Base-by-base conservation (phyloP, 2,113 vertebrate species). In the Phycodurus eques region DNA sequence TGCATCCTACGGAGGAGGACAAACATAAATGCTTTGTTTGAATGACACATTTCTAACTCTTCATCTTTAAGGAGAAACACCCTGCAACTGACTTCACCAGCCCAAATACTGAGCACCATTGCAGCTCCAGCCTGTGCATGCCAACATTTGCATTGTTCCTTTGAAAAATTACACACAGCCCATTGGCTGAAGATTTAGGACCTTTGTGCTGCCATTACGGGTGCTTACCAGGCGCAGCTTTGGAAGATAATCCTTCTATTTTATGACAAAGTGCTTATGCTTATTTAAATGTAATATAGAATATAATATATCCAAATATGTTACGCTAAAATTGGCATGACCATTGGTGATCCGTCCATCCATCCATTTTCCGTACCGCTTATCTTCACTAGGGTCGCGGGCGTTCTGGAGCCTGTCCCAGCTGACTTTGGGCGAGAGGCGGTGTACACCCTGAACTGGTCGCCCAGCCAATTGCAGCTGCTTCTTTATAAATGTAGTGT, bases 1-100 rank as follows among this genome's bases (percentile, higher is more conserved):
- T 42, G 2, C 12, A 12, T 11, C 20, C 17, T 11, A 11, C 20
- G 19, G 33, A 63, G 19, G 17, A 42, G 61, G 61, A 64, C 5
- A 43, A 64, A 11, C 9, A 12, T n/a, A 59, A 59, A 57, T 64
- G 61, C 27, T 43, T 42, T 64, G 62, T 64, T 64, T 64, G 61
- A 33, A 39, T 62, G 3, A 42, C 31, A 62, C 15, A 39, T 62
- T 62, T 62, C 33, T 59, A 59, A 5, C n/a, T 59, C 57, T 42
- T 42, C 19, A 42, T 63, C 61, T 63, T 42, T 42, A 63, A 42
- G 9, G 8, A 63, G 39, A 43, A n/a, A 3, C 17, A 43, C 19
- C 39, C 15, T 43, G 35, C 35, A 64, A 43, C 39, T 22, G 62
- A 44, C 42, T 12, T 22, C 20, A 64, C 20, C 35, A 5, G 39